Conservation (phyloP, 2,888 invertebrate species). For the Orchesella flavescens region DNA sequence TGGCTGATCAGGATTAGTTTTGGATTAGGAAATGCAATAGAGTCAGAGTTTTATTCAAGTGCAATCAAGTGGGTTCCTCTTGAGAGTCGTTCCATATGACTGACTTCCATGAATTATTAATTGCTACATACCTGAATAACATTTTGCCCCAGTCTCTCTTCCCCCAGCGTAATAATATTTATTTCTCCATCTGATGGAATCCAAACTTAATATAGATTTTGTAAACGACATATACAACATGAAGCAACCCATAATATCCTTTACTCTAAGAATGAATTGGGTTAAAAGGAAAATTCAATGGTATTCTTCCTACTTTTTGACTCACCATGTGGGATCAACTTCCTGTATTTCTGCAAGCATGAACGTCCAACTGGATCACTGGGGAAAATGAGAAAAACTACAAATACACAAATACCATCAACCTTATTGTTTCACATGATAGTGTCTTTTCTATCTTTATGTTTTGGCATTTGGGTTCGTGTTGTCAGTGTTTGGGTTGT, state of each 20-base stretch:
- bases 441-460: conserved; percentile 1
- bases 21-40: conserved; percentile 41
- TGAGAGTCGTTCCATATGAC: conserved; percentile 63
- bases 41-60: conserved; percentile 49
- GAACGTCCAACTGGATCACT: too few species aligned
- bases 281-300: not conserved
- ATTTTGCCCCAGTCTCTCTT: conserved; percentile 27
- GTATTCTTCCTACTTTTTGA: not conserved
- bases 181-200: too few species aligned
- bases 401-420: too few species aligned
- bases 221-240: too few species aligned
- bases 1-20: not conserved
- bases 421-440: too few species aligned
- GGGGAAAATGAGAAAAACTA: too few species aligned
- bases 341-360: too few species aligned
- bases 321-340: too few species aligned
- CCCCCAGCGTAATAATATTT: not conserved
- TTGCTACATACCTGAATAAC: conserved; percentile 66
- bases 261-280: too few species aligned
- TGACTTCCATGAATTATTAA: conserved; percentile 69
- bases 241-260: too few species aligned
- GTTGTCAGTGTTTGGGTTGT: too few species aligned
- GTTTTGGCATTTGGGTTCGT: not conserved
- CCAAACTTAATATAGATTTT: too few species aligned
- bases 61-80: conserved; percentile 49